Conservation (phyloP, 2,113 vertebrate species). For the Apaloderma vittatum region DNA sequence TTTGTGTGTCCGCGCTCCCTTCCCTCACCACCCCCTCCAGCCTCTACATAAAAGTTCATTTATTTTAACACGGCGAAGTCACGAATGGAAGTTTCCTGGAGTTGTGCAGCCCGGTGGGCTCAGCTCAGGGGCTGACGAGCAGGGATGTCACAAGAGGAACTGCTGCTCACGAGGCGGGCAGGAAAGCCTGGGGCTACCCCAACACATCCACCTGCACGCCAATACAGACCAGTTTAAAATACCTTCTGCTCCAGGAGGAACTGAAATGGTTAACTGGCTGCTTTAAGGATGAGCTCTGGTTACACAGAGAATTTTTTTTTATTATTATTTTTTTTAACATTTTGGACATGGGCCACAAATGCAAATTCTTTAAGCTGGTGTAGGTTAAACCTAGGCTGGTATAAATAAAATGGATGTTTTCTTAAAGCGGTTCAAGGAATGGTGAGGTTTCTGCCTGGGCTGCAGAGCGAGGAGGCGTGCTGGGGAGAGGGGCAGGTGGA, state of each 20-base stretch:
- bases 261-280: slow-evolving; percentile 67
- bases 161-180: rapidly evolving
- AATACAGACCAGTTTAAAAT: not conserved
- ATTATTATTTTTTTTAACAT: not conserved
- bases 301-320: slow-evolving; percentile 39
- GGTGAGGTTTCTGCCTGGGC: not conserved
- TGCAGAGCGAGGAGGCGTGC: not conserved
- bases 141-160: not conserved
- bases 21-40: not conserved
- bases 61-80: slow-evolving; percentile 16
- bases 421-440: not conserved
- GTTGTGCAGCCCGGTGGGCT: not conserved
- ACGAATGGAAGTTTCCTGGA: not conserved
- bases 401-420: slow-evolving; percentile 26
- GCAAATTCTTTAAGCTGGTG: slow-evolving; percentile 50
- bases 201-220: not conserved
- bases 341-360: slow-evolving; percentile 53
- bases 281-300: slow-evolving; percentile 64
- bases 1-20: not conserved
- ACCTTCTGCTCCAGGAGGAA: not conserved
- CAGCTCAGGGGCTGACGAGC: not conserved
- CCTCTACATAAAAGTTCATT: not conserved
- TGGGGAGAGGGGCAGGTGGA: not conserved
- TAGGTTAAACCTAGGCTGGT: slow-evolving; percentile 16
- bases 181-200: not conserved